A percentile compares a stretch with the other conserved stretches of the same genome.
phyloP scores from a whole-genome alignment of 2,113 vertebrate genomes.

The Propithecus coquereli region DNA sequence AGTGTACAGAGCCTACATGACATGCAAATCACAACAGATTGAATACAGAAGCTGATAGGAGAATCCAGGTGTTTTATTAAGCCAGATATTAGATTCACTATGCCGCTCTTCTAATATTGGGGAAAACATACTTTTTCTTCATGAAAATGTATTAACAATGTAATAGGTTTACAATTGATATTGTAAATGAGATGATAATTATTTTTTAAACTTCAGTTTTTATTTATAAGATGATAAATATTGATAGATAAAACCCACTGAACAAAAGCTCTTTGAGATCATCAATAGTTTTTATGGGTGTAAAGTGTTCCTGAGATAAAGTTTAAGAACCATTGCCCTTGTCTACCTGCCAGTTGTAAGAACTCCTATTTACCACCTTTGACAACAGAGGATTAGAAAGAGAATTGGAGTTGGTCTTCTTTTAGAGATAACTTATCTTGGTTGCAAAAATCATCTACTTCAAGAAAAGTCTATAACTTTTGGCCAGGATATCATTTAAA shows the following conservation, averaged over 20 bases:
- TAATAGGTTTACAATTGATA: not conserved
- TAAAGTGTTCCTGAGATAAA: not conserved
- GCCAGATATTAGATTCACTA: not conserved
- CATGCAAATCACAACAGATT: not conserved
- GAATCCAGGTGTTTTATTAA: not conserved
- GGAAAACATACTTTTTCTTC: not conserved
- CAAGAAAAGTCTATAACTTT: not conserved
- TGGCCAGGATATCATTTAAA: not conserved
- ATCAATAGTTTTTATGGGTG: not conserved
- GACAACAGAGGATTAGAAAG: not conserved
- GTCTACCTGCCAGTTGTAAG: not conserved
- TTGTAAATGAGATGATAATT: not conserved
- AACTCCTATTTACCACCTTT: not conserved
- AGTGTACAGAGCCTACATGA: not conserved
- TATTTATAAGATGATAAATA: not conserved
- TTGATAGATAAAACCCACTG: not conserved
- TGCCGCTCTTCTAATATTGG: not conserved
- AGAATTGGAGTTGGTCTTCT: not conserved
- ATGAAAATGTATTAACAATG: conserved; percentile 5
- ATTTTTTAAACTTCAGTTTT: not conserved
- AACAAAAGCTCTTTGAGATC: not conserved
- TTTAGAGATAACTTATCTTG: not conserved
- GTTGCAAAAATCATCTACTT: not conserved
- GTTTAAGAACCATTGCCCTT: not conserved
- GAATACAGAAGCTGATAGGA: not conserved